Evolutionary conservation across 2,113 vertebrate species (phyloP).

Genomic region (Psittacus erithacus): DNA sequence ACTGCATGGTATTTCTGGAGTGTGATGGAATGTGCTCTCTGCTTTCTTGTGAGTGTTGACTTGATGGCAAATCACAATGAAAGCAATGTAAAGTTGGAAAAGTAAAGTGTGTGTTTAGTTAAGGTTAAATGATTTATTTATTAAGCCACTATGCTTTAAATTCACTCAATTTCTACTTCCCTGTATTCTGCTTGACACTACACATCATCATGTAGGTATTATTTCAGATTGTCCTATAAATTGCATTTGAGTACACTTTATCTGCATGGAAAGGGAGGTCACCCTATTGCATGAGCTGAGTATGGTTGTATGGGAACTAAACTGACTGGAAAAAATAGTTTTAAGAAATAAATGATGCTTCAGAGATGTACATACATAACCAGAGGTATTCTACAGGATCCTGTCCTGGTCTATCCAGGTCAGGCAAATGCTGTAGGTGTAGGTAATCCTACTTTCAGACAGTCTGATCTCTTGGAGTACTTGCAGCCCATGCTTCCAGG

Average conservation of each 20-base stretch:
- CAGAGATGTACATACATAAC: neutral
- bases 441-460: constrained; percentile 44
- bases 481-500: neutral
- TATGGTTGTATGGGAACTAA: neutral
- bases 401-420: neutral
- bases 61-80: neutral
- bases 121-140: neutral
- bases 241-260: neutral
- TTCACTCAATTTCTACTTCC: neutral
- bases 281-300: neutral
- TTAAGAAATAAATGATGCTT: neutral
- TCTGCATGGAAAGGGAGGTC: neutral
- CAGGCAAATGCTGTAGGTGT: constrained; percentile 1
- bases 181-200: neutral
- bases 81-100: neutral
- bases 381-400: neutral
- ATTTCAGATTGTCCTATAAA: neutral
- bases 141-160: neutral
- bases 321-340: neutral
- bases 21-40: neutral
- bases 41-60: neutral
- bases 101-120: neutral
- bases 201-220: neutral
- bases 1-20: neutral
- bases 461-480: neutral